phyloP scores from a whole-genome alignment of 2,888 invertebrate genomes.

The Brachypterus glaber region DNA sequence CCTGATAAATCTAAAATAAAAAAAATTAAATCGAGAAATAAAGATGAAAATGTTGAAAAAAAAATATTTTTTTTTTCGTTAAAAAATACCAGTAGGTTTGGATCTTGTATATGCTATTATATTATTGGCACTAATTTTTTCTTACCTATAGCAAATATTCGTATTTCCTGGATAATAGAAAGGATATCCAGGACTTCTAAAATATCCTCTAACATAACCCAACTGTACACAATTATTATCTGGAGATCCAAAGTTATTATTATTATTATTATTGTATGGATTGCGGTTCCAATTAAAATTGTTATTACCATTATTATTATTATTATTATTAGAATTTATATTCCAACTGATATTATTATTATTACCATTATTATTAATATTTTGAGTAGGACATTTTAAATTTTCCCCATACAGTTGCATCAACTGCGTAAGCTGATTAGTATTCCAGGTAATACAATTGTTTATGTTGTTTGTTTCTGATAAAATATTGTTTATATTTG shows the following conservation, averaged over 20 bases:
- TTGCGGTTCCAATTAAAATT: too few species aligned
- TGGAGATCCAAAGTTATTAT: not conserved
- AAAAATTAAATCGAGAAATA: too few species aligned
- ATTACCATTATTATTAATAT: slow-evolving; percentile 9
- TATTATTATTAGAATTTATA: not conserved
- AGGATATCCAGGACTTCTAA: slow-evolving; percentile 42
- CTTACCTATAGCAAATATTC: slow-evolving; percentile 42
- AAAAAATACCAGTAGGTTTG: too few species aligned
- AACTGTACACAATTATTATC: slow-evolving; percentile 32
- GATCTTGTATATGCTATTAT: too few species aligned
- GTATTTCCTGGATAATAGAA: slow-evolving; percentile 38
- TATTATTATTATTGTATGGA: not conserved
- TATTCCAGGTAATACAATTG: slow-evolving; percentile 25
- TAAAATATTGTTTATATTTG: slow-evolving; percentile 21
- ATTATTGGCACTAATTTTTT: too few species aligned
- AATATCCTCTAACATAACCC: slow-evolving; percentile 33
- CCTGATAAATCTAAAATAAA: slow-evolving; percentile 36
- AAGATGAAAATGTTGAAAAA: too few species aligned
- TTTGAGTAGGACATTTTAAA: slow-evolving; percentile 8
- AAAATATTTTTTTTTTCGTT: too few species aligned
- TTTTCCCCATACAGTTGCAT: slow-evolving; percentile 17
- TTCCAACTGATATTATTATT: too few species aligned
- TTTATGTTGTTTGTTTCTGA: slow-evolving; percentile 22
- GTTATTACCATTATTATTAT: too few species aligned
- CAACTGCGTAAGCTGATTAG: slow-evolving; percentile 20